phyloP scores from a whole-genome alignment of 2,113 vertebrate species.

The Riparia riparia region DNA sequence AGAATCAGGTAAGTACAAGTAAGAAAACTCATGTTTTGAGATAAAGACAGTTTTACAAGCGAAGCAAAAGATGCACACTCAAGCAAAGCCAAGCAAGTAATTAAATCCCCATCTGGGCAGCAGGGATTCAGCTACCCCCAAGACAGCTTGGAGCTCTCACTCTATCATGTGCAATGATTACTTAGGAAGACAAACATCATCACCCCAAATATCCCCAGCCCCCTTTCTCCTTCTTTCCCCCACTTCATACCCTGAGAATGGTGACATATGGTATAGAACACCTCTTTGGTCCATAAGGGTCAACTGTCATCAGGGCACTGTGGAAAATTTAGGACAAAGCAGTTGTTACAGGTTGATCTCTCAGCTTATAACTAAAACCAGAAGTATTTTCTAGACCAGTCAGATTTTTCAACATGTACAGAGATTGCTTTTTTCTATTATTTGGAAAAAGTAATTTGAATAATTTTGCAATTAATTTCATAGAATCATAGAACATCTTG shows the following conservation, averaged over 20 bases:
- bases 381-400: neutral
- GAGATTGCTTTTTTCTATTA: neutral
- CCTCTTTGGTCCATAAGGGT: neutral
- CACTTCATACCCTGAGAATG: neutral
- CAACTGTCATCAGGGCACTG: neutral
- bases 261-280: rapidly evolving
- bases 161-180: neutral
- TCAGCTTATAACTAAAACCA: neutral
- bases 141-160: neutral
- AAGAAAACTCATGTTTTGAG: neutral
- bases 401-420: neutral
- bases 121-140: neutral
- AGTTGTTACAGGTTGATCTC: neutral
- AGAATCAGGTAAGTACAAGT: neutral
- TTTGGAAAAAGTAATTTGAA: neutral
- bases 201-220: rapidly evolving
- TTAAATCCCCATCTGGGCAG: neutral
- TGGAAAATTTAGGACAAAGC: neutral
- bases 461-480: neutral
- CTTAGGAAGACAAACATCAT: neutral
- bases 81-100: neutral
- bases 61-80: neutral
- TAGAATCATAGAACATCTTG: neutral
- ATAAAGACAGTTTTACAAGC: neutral
- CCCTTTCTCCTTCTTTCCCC: neutral